Evolutionary conservation across 2,888 invertebrate genomes (phyloP), one percentile per base, ranked within the genome.

Genomic region (Limulus polyphemus): DNA sequence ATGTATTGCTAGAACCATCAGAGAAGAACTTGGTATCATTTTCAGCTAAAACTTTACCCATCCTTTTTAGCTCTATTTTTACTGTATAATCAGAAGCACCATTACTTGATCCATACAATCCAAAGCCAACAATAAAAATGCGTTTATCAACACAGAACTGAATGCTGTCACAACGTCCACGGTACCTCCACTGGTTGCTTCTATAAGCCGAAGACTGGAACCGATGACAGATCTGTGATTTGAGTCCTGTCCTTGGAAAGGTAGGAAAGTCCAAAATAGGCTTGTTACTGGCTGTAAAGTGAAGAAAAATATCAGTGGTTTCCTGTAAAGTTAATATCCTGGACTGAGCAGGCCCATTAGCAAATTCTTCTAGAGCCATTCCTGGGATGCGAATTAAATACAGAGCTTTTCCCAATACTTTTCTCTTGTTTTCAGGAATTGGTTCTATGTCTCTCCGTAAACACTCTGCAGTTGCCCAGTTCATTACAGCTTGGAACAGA

Each of bases 201-300:
- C 95, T 84, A 77, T 94, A 95, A 7, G 95, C 95, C 73, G 93
- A 93, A 11, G 94, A 94, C 77, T 93, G 92, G 76, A 97, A 97
- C 75, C 95, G 83, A 78, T 93, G 94, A 73, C 94, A 94, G 60
- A 92, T 87, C 85, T 91, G 90, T 68, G 93, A 88, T 78, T 90
- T 90, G 14, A 95, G 80, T 70, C 95, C 95, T 67, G 87, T 82
- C 69, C 97, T 82, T 12, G 88, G 80, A 76, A 88, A 90, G 56
- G 84, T 84, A 10, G 88, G 88, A 75, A 90, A 97, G 62, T 84
- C 83, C 60, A 95, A 79, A 17, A 95, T 94, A 64, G 76, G 76
- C 64, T 76, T 75, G 69, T 83, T 84, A 70, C 84, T 84, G 50
- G 95, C 94, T 60, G 94, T 94, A 75, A 91, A 95, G 79, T 94